A percentile compares a stretch with the other conserved stretches of the same genome.
Conservation (phyloP, 2,113 vertebrate species). For the Zingel zingel region DNA sequence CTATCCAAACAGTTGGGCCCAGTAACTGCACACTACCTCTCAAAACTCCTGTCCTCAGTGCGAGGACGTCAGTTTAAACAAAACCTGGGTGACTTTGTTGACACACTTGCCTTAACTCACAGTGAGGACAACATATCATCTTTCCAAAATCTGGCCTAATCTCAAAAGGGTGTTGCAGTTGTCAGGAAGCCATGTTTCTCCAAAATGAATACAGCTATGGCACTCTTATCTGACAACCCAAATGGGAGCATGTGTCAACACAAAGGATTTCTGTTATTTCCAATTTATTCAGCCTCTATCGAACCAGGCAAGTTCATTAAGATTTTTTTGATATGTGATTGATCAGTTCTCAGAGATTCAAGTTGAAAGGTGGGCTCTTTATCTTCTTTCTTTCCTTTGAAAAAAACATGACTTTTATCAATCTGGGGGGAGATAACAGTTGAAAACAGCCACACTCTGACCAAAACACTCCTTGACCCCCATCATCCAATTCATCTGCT, state of each 20-base stretch:
- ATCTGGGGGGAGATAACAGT: background rate
- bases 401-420: slow-evolving; percentile 26
- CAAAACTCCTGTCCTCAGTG: background rate
- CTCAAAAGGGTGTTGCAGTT: background rate
- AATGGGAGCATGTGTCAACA: slow-evolving; percentile 43
- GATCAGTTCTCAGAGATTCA: slow-evolving; percentile 43
- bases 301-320: slow-evolving; percentile 51
- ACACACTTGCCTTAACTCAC: background rate
- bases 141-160: slow-evolving; percentile 17
- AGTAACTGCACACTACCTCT: background rate
- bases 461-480: slow-evolving; percentile 32
- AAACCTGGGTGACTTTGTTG: background rate
- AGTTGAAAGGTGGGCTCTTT: slow-evolving; percentile 32
- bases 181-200: background rate
- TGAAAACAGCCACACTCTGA: slow-evolving; percentile 7
- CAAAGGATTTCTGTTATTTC: slow-evolving; percentile 37
- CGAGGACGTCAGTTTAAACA: background rate
- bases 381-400: slow-evolving; percentile 30
- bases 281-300: slow-evolving; percentile 50
- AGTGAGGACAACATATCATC: slow-evolving; percentile 2
- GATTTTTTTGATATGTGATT: slow-evolving; percentile 61
- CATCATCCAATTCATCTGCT: slow-evolving; percentile 45
- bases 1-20: background rate
- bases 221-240: slow-evolving; percentile 42
- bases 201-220: slow-evolving; percentile 2